phyloP scores from a whole-genome alignment of 1,140 invertebrate species.

The Pristionchus pacificus region DNA sequence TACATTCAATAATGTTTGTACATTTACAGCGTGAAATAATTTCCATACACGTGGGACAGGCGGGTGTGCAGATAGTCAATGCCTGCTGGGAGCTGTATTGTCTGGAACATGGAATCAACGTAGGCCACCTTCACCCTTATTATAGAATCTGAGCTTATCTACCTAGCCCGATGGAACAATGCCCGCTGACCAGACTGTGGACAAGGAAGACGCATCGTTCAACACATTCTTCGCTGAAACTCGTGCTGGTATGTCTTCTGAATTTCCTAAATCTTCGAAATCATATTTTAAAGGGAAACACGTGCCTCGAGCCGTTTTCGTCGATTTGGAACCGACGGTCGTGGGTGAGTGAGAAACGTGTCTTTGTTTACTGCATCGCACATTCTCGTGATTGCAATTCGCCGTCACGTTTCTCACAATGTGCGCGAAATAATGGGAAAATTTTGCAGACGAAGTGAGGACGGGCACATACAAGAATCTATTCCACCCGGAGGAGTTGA shows the following conservation, averaged over 20 bases:
- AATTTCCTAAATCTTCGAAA: constrained; percentile 63
- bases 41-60: constrained; percentile 79
- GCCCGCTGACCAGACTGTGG: constrained; percentile 19
- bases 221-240: constrained; percentile 36
- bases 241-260: constrained; percentile 7
- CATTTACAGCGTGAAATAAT: constrained; percentile 74
- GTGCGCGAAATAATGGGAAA: not conserved
- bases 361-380: not conserved
- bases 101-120: constrained; percentile 24
- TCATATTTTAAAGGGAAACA: constrained; percentile 67
- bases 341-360: constrained; percentile 58
- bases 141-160: not conserved
- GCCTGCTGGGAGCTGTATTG: constrained; percentile 71
- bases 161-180: constrained; percentile 26
- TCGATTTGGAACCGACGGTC: constrained; percentile 61
- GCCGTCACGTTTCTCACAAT: not conserved
- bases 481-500: constrained; percentile 61
- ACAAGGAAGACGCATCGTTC: constrained; percentile 20
- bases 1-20: too few relatives aligned
- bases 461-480: constrained; percentile 53
- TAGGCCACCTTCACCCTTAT: not conserved
- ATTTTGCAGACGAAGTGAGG: constrained; percentile 28
- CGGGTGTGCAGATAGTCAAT: constrained; percentile 82
- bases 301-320: constrained; percentile 60
- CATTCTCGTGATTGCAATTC: not conserved